phyloP scores from a whole-genome alignment of 2,113 vertebrate species.

The Gymnocephalus cernua region DNA sequence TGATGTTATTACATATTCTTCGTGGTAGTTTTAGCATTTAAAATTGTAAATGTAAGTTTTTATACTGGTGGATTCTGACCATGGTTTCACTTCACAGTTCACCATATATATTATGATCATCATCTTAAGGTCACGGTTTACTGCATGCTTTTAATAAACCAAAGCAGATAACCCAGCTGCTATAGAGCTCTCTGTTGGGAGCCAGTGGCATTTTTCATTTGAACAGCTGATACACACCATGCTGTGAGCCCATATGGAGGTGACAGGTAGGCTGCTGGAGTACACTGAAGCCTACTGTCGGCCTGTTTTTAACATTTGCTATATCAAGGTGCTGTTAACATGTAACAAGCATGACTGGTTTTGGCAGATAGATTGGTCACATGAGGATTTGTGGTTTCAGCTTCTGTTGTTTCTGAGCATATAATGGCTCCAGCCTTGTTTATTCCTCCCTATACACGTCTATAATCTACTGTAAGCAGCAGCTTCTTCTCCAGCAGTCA shows the following conservation, averaged over 20 bases:
- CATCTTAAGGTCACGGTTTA: conserved; percentile 55
- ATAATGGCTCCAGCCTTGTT: conserved; percentile 20
- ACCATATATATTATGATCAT: neutral
- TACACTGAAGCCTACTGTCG: neutral
- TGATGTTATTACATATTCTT: neutral
- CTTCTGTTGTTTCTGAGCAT: neutral
- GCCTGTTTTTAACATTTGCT: neutral
- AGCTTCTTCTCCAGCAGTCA: neutral
- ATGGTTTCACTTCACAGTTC: neutral
- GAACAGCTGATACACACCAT: conserved; percentile 49
- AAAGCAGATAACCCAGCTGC: conserved; percentile 46
- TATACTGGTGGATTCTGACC: neutral
- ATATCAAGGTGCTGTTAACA: neutral
- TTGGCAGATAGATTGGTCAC: neutral
- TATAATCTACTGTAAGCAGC: neutral
- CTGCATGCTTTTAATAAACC: conserved; percentile 21
- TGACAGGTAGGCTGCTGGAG: conserved; percentile 51
- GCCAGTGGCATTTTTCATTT: conserved; percentile 34
- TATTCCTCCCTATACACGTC: conserved; percentile 11
- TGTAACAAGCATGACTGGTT: neutral
- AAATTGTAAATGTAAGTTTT: neutral
- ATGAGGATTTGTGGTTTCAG: neutral
- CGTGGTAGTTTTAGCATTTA: neutral
- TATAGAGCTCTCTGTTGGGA: conserved; percentile 33
- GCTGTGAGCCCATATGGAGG: conserved; percentile 29